These are phyloP conservation scores for Acrocephalus arundinaceus DNA, from an alignment of 2,113 vertebrate species.

Conservation along the genomic window DNA sequence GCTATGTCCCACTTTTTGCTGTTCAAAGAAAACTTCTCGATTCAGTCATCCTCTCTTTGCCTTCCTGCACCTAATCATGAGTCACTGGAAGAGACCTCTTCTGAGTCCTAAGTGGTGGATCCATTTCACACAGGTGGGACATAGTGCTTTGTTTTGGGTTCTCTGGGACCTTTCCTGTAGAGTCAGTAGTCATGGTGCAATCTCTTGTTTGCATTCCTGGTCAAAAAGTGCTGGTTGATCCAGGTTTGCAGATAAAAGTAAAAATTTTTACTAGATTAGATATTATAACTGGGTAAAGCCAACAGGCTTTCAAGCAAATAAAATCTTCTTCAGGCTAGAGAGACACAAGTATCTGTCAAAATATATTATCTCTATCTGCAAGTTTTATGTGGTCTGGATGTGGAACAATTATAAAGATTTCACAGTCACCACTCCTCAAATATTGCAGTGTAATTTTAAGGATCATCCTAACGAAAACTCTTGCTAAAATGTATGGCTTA, in stretches of 20 bases:
- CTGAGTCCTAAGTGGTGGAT: neutral
- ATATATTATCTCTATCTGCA: neutral
- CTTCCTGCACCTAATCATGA: neutral
- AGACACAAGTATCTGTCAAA: neutral
- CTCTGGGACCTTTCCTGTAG: neutral
- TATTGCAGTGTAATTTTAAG: neutral
- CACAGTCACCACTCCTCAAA: neutral
- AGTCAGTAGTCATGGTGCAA: neutral
- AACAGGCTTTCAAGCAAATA: neutral
- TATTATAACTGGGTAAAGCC: neutral
- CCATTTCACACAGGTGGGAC: neutral
- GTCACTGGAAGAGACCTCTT: neutral
- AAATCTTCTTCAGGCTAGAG: neutral
- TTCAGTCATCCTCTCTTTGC: neutral
- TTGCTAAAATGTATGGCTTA: neutral
- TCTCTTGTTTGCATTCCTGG: neutral
- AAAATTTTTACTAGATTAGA: neutral
- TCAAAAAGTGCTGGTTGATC: neutral
- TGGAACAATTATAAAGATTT: neutral
- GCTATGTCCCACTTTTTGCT: neutral
- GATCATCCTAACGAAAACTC: neutral
- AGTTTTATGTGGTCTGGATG: neutral
- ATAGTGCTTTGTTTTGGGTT: neutral
- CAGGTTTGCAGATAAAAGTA: neutral
- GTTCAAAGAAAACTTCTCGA: neutral